A percentile compares a stretch with the other conserved stretches of the same genome.
Conservation (phyloP, 2,113 vertebrate species). For the Athene noctua region DNA sequence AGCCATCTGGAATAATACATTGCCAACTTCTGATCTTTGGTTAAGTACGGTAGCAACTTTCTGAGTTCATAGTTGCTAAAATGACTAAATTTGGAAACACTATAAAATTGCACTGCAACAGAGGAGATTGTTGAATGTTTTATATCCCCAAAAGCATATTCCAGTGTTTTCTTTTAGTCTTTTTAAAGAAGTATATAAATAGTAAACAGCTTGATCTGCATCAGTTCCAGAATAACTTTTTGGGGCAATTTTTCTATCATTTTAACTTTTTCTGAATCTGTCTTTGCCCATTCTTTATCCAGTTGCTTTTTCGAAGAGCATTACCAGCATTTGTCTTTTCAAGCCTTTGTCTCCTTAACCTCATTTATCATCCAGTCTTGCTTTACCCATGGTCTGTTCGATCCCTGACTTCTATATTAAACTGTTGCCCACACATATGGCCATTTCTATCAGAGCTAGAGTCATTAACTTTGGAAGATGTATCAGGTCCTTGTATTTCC, state of each 20-base stretch:
- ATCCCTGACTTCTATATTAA: neutral
- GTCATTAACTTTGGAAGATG: neutral
- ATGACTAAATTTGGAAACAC: slow-evolving; percentile 19
- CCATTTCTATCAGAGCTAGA: neutral
- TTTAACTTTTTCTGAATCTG: neutral
- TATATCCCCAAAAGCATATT: neutral
- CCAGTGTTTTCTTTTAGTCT: neutral
- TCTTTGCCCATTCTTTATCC: neutral
- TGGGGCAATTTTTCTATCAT: neutral
- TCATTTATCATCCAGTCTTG: neutral
- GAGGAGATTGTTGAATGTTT: neutral
- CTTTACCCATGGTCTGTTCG: neutral
- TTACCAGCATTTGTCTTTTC: neutral
- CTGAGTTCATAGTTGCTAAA: slow-evolving; percentile 12
- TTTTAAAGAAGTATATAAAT: neutral
- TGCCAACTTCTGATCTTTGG: slow-evolving; percentile 40
- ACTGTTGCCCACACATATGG: neutral
- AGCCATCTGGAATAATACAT: slow-evolving; percentile 2
- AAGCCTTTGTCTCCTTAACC: neutral
- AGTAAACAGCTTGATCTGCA: neutral
- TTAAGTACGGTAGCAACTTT: slow-evolving; percentile 5
- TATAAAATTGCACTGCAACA: neutral
- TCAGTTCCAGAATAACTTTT: neutral
- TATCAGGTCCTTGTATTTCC: neutral
- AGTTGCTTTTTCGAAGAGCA: neutral